A percentile compares a stretch with the other conserved stretches of the same genome.
These are phyloP conservation scores for Acleris cristana DNA, from an alignment of 2,888 invertebrate species.

Conservation along the genomic window DNA sequence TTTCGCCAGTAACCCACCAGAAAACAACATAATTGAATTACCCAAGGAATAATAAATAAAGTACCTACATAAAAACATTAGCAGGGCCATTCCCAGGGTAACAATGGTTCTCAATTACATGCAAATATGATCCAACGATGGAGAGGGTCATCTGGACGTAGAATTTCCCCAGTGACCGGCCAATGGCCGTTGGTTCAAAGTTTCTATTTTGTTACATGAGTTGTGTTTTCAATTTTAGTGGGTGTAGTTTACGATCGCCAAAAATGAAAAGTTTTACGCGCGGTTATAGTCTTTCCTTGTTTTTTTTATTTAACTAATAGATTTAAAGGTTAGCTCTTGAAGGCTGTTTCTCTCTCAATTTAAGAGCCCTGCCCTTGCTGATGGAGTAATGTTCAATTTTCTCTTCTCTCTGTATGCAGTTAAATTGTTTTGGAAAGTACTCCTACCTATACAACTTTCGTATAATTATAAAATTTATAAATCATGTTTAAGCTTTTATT, in stretches of 20 bases:
- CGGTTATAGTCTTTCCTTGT: no score
- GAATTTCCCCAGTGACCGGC: constrained; percentile 76
- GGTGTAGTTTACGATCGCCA: neutral
- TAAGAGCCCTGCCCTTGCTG: no score
- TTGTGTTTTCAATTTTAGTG: neutral
- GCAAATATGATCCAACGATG: constrained; percentile 74
- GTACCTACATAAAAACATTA: constrained; percentile 38
- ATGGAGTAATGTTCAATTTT: no score
- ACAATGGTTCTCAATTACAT: constrained; percentile 79
- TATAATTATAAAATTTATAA: no score
- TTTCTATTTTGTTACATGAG: neutral
- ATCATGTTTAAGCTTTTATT: no score
- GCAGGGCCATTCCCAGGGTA: constrained; percentile 68
- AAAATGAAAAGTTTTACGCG: neutral
- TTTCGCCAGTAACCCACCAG: neutral
- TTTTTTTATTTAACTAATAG: no score
- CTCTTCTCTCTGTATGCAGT: no score
- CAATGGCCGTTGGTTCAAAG: constrained; percentile 41
- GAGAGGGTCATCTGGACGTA: constrained; percentile 67
- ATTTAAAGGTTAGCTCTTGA: no score
- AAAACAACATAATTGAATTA: constrained; percentile 30
- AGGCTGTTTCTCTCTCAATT: no score
- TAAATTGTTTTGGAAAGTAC: no score
- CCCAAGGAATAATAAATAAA: constrained; percentile 28
- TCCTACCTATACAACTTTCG: no score